Evolutionary conservation across 2,113 vertebrate genomes (phyloP).

Genomic region (Ammospiza nelsoni): DNA sequence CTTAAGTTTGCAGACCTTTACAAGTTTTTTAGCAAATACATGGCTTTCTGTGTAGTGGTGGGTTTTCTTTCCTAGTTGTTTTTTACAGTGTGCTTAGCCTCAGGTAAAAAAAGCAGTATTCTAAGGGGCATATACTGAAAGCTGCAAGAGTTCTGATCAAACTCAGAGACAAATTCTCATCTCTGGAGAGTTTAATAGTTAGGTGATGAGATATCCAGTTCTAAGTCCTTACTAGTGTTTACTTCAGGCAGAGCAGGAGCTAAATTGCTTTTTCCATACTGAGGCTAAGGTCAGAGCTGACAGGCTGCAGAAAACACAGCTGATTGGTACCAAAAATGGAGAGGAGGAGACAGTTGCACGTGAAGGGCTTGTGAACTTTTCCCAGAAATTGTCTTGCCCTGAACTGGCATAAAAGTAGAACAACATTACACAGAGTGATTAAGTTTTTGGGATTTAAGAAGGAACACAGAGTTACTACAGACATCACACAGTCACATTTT

Average conservation of each 20-base stretch:
- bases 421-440: neutral
- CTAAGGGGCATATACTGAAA: neutral
- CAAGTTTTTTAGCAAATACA: neutral
- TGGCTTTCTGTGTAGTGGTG: rapidly evolving
- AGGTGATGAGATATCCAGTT: neutral
- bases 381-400: neutral
- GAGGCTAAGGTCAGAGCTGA: neutral
- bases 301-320: neutral
- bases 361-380: neutral
- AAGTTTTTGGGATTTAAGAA: neutral
- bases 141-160: neutral
- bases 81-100: neutral
- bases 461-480: neutral
- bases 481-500: neutral
- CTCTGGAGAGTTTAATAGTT: neutral
- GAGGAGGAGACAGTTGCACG: neutral
- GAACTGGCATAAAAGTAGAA: neutral
- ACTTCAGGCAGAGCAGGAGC: neutral
- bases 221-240: neutral
- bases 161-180: neutral
- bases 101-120: neutral
- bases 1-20: neutral
- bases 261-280: neutral
- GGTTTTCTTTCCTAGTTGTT: neutral
- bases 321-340: neutral